Evolutionary conservation across 2,888 invertebrate genomes (phyloP).

Genomic region (Drosophila mercatorum): DNA sequence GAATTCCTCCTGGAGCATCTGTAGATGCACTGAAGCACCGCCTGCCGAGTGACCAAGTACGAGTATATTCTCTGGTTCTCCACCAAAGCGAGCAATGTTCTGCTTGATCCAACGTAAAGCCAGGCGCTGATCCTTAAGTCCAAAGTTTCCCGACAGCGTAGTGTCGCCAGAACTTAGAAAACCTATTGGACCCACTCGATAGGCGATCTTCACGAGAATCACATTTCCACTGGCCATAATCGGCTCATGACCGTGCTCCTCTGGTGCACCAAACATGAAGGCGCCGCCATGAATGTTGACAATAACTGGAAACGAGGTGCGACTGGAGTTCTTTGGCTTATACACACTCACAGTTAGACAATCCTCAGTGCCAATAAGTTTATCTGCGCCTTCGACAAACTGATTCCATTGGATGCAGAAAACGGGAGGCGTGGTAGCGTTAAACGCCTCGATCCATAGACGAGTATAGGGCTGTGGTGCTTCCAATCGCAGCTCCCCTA

Average conservation of each 20-base stretch:
- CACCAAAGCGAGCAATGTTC: constrained; percentile 83
- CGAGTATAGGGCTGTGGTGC: constrained; percentile 65
- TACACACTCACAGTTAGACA: constrained; percentile 88
- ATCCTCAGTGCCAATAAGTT: constrained; percentile 87
- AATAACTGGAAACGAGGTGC: constrained; percentile 86
- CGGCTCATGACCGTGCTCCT: constrained; percentile 86
- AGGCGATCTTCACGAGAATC: constrained; percentile 89
- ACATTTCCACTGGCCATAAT: constrained; percentile 87
- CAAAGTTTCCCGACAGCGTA: constrained; percentile 85
- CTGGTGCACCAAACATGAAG: constrained; percentile 87
- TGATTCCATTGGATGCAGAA: constrained; percentile 88
- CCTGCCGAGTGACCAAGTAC: constrained; percentile 90
- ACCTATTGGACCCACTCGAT: constrained; percentile 89
- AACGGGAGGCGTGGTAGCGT: constrained; percentile 87
- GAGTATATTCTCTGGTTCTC: constrained; percentile 87
- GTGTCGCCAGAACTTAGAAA: constrained; percentile 91
- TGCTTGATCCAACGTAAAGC: constrained; percentile 55
- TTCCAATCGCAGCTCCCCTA: constrained; percentile 87
- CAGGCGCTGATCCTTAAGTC: constrained; percentile 58
- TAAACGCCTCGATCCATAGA: constrained; percentile 65
- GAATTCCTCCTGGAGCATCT: constrained; percentile 87
- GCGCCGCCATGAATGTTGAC: constrained; percentile 89
- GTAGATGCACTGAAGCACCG: constrained; percentile 90
- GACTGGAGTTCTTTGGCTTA: constrained; percentile 84
- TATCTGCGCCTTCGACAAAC: constrained; percentile 72